These are phyloP conservation scores for Stegophylla sp. DNA, from an alignment of 2,888 invertebrate genomes.

Conservation along the genomic window DNA sequence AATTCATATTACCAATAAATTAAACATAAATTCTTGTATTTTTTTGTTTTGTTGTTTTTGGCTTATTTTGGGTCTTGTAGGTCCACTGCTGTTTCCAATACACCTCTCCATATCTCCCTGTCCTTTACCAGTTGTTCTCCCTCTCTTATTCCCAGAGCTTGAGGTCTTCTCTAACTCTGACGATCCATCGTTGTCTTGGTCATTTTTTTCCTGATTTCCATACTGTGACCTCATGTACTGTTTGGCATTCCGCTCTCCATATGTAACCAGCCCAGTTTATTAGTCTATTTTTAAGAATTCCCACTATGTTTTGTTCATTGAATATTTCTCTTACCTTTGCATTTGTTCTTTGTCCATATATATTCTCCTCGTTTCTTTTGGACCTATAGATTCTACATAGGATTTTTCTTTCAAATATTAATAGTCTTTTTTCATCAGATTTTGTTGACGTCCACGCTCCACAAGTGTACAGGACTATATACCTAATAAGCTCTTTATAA, in stretches of 20 bases:
- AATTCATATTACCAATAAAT: no score
- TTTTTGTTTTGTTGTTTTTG: no score
- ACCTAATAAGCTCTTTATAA: conserved; percentile 17
- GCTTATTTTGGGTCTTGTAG: no score
- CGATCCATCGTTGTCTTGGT: background rate
- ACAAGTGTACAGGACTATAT: conserved; percentile 20
- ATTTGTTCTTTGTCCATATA: conserved; percentile 22
- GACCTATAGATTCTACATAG: background rate
- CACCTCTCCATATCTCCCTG: no score
- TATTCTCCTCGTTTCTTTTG: conserved; percentile 32
- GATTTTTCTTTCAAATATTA: conserved; percentile 25
- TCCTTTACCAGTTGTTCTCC: no score
- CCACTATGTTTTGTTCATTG: conserved; percentile 20
- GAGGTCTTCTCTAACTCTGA: no score
- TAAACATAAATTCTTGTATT: no score
- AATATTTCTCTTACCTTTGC: conserved; percentile 16
- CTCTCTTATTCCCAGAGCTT: no score
- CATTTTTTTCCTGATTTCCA: conserved; percentile 23
- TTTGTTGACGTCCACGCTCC: background rate
- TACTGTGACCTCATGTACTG: conserved; percentile 12
- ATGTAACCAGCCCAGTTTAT: conserved; percentile 19
- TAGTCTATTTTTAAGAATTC: conserved; percentile 16
- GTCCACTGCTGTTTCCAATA: no score
- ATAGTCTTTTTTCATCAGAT: conserved; percentile 9
- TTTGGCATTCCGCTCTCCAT: conserved; percentile 4